Evolutionary conservation across 2,113 vertebrate genomes (phyloP), one percentile per base, ranked within the genome.

Genomic region (Athene cunicularia): DNA sequence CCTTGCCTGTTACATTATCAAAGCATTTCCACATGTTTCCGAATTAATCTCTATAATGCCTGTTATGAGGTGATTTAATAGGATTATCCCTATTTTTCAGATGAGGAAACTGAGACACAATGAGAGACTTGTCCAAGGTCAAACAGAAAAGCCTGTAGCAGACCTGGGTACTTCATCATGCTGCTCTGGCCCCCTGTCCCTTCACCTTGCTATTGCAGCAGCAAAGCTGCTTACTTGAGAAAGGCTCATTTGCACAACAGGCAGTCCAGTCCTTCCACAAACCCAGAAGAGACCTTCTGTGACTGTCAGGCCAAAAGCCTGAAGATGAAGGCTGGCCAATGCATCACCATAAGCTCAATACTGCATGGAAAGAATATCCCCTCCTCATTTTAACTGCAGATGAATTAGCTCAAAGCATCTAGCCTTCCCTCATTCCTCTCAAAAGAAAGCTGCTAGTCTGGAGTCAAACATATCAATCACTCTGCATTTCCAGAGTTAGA

Each of bases 61-160:
- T 73, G n/a, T 88, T 93, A 70, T 5, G 63, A 93, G 82, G 74
- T 90, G 79, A 76, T 90, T 92, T 90, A 93, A 90, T 87, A 70
- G 81, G 87, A 95, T 96, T 94, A 94, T 75, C 39, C 52, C 58
- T 37, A 4, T 86, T 96, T 94, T 81, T 92, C 72, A 86, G 37
- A 94, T 6, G 41, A 94, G 90, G 89, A 95, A 85, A 80, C 58
- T 26, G 66, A 94, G 90, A 70, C 56, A 85, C 66, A 84, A 24
- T 35, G 62, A 80, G 83, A 83, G 39, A 59, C 28, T 41, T 82
- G 66, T n/a, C 80, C 73, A 58, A 91, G 52, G 86, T 72, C 73
- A 85, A 77, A 27, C 22, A 94, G 45, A 73, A 68, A 92, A 89
- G 72, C 86, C 39, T 64, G 56, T 35, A 60, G 72, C 53, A 84